Evolutionary conservation across 2,113 vertebrate species (phyloP), one percentile per base, ranked within the genome.

Genomic region (Vicugna pacos): DNA sequence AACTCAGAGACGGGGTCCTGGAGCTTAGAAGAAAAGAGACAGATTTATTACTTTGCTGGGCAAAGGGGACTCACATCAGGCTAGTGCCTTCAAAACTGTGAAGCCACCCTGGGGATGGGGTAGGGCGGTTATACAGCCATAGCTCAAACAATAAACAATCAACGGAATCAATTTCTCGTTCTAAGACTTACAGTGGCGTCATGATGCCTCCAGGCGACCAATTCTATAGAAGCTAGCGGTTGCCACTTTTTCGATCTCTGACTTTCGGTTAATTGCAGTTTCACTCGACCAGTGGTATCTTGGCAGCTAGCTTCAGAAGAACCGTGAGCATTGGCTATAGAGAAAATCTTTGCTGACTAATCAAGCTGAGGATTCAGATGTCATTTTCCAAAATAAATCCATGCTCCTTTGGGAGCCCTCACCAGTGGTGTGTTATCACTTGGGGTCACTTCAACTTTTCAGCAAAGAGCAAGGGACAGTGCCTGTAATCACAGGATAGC

Each of bases 401-500:
- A 56, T 82, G 72, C 38, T 58, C 17, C 26, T 69, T 52, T 64
- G 28, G 28, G 42, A 96, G 85, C 60, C 42, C 72, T 95, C n/a
- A 13, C 54, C 67, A 77, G 48, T 32, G 1, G 4, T 94, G 22
- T 56, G 62, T 50, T 97, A 91, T 70, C 32, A 85, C 60, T 90
- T 79, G 60, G 22, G 73, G 10, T 96, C 92, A 86, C 75, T 84
- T 94, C 69, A n/a, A 12, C n/a, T 93, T 97, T 97, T 97, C 84
- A 95, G 56, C 62, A 88, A 67, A 83, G 65, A 76, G 28, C 82
- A 70, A 58, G 70, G 52, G 54, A 75, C 91, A 89, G 72, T 97
- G 96, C 92, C 83, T 89, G 35, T 62, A 88, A 38, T 85, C 46
- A 65, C 60, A 30, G 32, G 50, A 54, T 54, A 17, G 76, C 89